phyloP scores from a whole-genome alignment of 2,113 vertebrate genomes.

The Urocitellus parryii region DNA sequence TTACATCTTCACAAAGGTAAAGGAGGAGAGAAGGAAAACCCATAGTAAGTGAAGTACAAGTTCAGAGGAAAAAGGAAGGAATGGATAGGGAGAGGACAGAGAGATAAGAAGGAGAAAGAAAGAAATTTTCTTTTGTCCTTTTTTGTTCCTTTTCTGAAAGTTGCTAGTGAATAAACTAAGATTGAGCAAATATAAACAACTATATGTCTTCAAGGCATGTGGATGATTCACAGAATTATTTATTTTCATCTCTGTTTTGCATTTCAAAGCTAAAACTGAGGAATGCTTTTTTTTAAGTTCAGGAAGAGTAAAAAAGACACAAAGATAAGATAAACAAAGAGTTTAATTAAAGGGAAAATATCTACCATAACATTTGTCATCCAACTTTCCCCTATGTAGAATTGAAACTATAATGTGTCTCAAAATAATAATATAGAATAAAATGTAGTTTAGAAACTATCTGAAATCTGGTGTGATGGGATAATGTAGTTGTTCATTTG shows the following conservation, averaged over 20 bases:
- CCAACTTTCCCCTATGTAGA: background rate
- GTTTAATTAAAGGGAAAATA: conserved; percentile 4
- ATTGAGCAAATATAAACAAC: conserved; percentile 38
- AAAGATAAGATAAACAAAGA: background rate
- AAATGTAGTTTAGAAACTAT: background rate
- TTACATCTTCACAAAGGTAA: background rate
- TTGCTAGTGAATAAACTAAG: background rate
- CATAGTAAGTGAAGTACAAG: background rate
- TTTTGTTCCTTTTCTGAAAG: background rate
- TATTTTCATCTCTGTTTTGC: conserved; percentile 46
- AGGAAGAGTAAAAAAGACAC: background rate
- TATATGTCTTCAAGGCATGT: conserved; percentile 9
- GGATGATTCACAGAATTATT: conserved; percentile 50
- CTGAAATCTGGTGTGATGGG: background rate
- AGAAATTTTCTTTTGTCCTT: background rate
- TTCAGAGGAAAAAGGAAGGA: background rate
- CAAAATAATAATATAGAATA: background rate
- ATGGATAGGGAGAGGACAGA: fast-evolving
- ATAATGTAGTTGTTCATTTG: background rate
- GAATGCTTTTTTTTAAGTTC: background rate
- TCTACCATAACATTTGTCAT: background rate
- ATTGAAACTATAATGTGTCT: background rate
- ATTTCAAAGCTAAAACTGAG: conserved; percentile 67
- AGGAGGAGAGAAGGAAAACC: background rate
- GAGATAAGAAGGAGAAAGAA: background rate